These are phyloP conservation scores for Florisuga fusca DNA, from an alignment of 2,797 vertebrate genomes.

Conservation along the genomic window DNA sequence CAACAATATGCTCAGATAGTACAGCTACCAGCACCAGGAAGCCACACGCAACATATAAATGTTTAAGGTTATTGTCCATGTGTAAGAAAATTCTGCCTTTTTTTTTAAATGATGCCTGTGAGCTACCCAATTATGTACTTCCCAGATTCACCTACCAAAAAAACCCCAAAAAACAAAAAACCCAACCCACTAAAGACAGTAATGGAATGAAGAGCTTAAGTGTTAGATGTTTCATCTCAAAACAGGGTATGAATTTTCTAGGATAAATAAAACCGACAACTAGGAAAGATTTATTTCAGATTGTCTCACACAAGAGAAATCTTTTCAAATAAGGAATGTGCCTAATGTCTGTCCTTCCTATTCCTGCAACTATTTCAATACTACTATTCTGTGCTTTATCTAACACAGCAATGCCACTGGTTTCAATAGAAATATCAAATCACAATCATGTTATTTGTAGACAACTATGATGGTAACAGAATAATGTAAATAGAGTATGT, in stretches of 20 bases:
- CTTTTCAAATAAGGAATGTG: not conserved
- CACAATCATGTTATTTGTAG: not conserved
- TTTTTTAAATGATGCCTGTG: not conserved
- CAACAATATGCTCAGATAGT: not conserved
- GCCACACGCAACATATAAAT: not conserved
- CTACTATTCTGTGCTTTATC: not conserved
- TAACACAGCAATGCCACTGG: not conserved
- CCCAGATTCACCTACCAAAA: not conserved
- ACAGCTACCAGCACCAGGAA: not conserved
- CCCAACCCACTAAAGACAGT: not conserved
- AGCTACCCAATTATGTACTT: not conserved
- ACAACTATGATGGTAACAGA: not conserved
- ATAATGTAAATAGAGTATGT: not conserved
- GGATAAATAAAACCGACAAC: not conserved
- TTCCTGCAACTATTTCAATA: not conserved
- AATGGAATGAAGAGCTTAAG: not conserved
- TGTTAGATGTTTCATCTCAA: not conserved
- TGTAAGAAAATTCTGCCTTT: not conserved
- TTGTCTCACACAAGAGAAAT: not conserved
- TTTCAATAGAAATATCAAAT: not conserved
- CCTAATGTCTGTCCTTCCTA: not conserved
- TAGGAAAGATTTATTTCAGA: not conserved
- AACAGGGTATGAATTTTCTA: not conserved
- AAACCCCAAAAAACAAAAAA: accelerated
- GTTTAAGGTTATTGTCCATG: not conserved